Evolutionary conservation across 2,113 vertebrate genomes (phyloP).

Genomic region (Seriola rivoliana): DNA sequence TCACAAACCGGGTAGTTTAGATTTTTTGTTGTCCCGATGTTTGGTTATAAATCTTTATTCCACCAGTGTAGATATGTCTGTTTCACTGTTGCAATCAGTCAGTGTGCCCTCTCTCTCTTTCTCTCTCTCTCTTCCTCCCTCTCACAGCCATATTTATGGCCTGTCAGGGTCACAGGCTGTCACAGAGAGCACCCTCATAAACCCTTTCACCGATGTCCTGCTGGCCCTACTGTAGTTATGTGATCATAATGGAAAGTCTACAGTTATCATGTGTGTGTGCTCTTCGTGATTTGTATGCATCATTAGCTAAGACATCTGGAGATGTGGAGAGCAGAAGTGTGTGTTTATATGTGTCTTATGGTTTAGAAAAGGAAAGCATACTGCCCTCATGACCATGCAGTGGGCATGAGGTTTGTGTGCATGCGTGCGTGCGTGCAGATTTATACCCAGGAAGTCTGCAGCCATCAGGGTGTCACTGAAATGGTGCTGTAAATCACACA

Average conservation of each 20-base stretch:
- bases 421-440: conserved; percentile 10
- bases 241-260: conserved; percentile 68
- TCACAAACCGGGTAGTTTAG: conserved; percentile 5
- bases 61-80: background rate
- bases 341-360: background rate
- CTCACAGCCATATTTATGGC: conserved; percentile 68
- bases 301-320: conserved; percentile 23
- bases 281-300: conserved; percentile 58
- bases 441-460: conserved; percentile 37
- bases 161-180: conserved; percentile 65
- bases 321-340: conserved; percentile 7
- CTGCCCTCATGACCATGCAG: conserved; percentile 15
- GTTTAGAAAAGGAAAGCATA: conserved; percentile 18
- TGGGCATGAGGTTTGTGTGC: background rate
- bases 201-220: conserved; percentile 61
- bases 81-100: conserved; percentile 32
- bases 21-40: conserved; percentile 39
- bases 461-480: conserved; percentile 20
- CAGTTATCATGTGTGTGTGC: conserved; percentile 45
- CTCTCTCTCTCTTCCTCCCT: conserved; percentile 30
- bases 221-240: conserved; percentile 61
- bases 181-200: conserved; percentile 66
- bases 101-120: conserved; percentile 17
- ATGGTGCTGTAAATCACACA: conserved; percentile 35
- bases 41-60: conserved; percentile 50